These are phyloP conservation scores for Drosophila anomalata DNA, from an alignment of 2,888 invertebrate species.

Conservation along the genomic window DNA sequence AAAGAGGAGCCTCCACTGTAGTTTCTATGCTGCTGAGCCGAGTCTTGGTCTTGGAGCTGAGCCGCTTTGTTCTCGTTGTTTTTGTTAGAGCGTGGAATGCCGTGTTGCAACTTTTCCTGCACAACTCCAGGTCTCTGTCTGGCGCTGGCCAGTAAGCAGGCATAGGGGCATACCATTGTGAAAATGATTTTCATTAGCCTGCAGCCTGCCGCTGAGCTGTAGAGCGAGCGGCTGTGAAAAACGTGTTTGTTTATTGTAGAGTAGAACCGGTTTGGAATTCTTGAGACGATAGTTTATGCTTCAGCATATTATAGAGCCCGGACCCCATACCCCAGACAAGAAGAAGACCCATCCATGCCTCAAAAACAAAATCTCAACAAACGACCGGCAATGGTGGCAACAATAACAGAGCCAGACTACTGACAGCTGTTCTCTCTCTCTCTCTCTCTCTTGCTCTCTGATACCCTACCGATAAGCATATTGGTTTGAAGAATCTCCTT, in stretches of 20 bases:
- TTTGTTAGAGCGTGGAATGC: conserved; percentile 68
- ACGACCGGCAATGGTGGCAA: conserved; percentile 18
- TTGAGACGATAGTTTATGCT: conserved; percentile 44
- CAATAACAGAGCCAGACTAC: too few species aligned
- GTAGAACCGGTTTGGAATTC: conserved; percentile 69
- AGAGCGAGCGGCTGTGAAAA: conserved; percentile 21
- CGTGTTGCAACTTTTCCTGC: conserved; percentile 74
- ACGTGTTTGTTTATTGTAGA: conserved; percentile 41
- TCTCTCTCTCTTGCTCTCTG: too few species aligned
- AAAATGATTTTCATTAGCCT: conserved; percentile 67
- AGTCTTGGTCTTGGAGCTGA: conserved; percentile 41
- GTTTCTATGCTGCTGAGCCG: conserved; percentile 58
- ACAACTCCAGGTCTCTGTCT: conserved; percentile 13
- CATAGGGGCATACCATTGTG: conserved; percentile 56
- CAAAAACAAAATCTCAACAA: conserved; percentile 17
- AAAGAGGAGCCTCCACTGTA: conserved; percentile 14
- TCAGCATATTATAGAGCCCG: conserved; percentile 53
- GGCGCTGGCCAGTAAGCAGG: conserved; percentile 4
- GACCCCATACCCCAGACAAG: conserved; percentile 31
- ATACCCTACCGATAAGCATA: too few species aligned
- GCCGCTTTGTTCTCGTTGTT: conserved; percentile 34
- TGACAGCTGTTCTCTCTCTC: too few species aligned
- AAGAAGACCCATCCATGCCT: conserved; percentile 23
- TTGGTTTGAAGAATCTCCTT: too few species aligned
- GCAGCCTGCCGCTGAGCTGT: conserved; percentile 18